A percentile compares a stretch with the other conserved stretches of the same genome.
phyloP scores from a whole-genome alignment of 2,888 invertebrate genomes.

The Marasmarcha lunaedactyla region DNA sequence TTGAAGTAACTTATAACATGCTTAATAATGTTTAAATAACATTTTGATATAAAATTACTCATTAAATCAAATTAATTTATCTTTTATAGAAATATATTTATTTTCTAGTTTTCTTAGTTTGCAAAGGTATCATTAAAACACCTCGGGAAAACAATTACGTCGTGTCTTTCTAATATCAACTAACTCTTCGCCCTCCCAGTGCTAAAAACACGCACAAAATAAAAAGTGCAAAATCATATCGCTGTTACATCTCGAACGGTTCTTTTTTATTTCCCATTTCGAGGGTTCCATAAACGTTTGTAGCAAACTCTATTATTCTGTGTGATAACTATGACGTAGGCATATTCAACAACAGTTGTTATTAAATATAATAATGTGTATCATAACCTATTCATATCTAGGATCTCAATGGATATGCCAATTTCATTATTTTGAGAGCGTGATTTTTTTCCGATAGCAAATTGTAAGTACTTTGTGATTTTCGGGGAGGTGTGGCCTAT shows the following conservation, averaged over 20 bases:
- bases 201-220: constrained; percentile 48
- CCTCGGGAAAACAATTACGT: too few species aligned
- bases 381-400: constrained; percentile 65
- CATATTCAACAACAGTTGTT: constrained; percentile 59
- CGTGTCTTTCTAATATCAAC: too few species aligned
- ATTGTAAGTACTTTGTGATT: not conserved
- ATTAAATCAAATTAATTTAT: too few species aligned
- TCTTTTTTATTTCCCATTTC: constrained; percentile 62
- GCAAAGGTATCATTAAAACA: too few species aligned
- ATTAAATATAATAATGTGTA: constrained; percentile 64
- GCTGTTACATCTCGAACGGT: constrained; percentile 64
- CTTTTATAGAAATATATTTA: too few species aligned
- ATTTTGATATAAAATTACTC: too few species aligned
- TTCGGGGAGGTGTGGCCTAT: not conserved
- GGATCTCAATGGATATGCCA: constrained; percentile 60
- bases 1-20: too few species aligned
- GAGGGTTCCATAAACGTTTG: constrained; percentile 67
- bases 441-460: not conserved
- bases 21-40: too few species aligned
- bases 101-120: too few species aligned
- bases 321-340: constrained; percentile 54
- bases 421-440: constrained; percentile 30
- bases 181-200: constrained; percentile 35
- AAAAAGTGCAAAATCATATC: constrained; percentile 67
- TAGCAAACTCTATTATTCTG: constrained; percentile 64